These are phyloP conservation scores for Ctenomys sociabilis DNA, from an alignment of 2,113 vertebrate genomes.

Conservation along the genomic window DNA sequence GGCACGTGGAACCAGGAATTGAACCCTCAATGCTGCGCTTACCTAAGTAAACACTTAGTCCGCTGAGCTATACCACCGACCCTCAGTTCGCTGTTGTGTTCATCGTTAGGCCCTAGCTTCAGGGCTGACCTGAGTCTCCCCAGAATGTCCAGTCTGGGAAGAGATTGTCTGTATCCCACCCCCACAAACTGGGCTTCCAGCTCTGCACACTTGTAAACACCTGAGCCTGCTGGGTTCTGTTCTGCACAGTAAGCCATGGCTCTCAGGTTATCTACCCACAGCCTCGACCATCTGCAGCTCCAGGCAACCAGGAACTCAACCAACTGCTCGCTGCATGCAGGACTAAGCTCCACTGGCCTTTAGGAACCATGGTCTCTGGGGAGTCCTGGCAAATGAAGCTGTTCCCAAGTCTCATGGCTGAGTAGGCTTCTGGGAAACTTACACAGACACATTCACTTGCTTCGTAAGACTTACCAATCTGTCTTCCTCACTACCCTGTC, in stretches of 20 bases:
- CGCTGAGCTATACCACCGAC: no score
- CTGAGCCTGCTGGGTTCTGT: neutral
- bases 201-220: neutral
- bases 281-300: neutral
- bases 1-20: no score
- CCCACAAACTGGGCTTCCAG: neutral
- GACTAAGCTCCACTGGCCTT: neutral
- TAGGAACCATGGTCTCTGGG: neutral
- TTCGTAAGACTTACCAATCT: neutral
- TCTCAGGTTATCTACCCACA: neutral
- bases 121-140: neutral
- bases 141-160: neutral
- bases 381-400: neutral
- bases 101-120: neutral
- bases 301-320: neutral
- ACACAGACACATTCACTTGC: neutral
- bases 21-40: no score
- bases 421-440: neutral
- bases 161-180: rapidly evolving
- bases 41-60: no score
- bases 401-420: neutral
- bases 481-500: neutral
- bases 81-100: neutral
- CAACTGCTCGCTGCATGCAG: neutral
- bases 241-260: neutral